Conservation (phyloP, 2,888 invertebrate species). For the Eupeodes luniger region DNA sequence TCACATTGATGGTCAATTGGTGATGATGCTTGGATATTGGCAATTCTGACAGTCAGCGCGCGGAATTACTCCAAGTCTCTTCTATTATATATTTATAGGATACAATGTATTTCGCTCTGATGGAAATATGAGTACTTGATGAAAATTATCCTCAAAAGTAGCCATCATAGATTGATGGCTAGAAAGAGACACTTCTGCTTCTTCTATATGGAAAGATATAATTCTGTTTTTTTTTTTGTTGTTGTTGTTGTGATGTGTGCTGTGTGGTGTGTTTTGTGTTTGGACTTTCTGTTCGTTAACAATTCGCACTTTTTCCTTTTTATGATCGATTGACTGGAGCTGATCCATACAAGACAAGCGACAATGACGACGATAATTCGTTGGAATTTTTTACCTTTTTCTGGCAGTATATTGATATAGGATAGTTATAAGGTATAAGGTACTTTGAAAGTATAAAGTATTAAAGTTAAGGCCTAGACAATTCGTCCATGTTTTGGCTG, state of each 20-base stretch:
- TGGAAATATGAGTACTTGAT: constrained; percentile 68
- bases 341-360: constrained; percentile 76
- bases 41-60: constrained; percentile 59
- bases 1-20: constrained; percentile 56
- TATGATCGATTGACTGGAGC: constrained; percentile 75
- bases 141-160: constrained; percentile 57
- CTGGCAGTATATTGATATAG: constrained; percentile 36
- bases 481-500: constrained; percentile 74
- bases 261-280: not conserved
- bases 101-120: not conserved
- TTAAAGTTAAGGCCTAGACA: constrained; percentile 55
- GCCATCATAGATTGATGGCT: constrained; percentile 19
- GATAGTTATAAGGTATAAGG: not conserved
- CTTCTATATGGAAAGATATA: constrained; percentile 57
- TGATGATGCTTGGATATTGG: constrained; percentile 56
- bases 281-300: constrained; percentile 55
- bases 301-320: constrained; percentile 66
- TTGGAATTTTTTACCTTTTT: constrained; percentile 73
- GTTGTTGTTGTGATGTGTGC: not conserved
- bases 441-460: constrained; percentile 10
- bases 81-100: not conserved
- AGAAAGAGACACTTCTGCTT: constrained; percentile 13
- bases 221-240: not conserved
- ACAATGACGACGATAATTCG: constrained; percentile 76
- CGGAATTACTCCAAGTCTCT: constrained; percentile 17